Percentiles rank a stretch among this genome's conserved stretches.
Conservation (phyloP, 2,113 vertebrate genomes). For the Prunella himalayana region DNA sequence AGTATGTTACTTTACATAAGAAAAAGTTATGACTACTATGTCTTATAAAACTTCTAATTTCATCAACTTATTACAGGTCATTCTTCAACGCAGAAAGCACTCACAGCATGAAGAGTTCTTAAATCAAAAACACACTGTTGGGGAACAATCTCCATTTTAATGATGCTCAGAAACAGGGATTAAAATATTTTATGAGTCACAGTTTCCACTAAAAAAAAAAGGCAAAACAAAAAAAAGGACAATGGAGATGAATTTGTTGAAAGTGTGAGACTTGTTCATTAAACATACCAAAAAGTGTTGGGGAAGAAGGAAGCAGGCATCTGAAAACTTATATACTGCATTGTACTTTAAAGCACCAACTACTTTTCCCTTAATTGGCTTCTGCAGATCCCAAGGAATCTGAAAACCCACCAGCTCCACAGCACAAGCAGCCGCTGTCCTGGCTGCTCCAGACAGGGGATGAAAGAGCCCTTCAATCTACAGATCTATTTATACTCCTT, state of each 20-base stretch:
- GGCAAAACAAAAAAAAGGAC: neutral
- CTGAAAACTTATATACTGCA: neutral
- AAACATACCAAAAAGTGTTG: neutral
- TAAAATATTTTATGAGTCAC: constrained; percentile 46
- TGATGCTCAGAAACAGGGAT: constrained; percentile 28
- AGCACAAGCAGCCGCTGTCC: constrained; percentile 13
- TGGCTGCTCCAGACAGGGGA: constrained; percentile 1
- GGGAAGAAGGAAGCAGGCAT: neutral
- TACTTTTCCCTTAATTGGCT: constrained; percentile 33
- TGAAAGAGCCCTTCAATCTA: constrained; percentile 59
- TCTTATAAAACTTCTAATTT: constrained; percentile 28
- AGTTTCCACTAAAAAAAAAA: neutral
- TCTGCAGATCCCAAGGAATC: constrained; percentile 13
- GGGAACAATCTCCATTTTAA: constrained; percentile 49
- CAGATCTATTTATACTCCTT: constrained; percentile 63
- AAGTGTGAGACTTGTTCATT: neutral
- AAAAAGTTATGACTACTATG: neutral
- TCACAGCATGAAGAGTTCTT: constrained; percentile 31
- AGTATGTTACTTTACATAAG: neutral
- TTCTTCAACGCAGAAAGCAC: neutral
- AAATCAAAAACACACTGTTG: constrained; percentile 28
- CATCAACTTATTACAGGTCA: constrained; percentile 10
- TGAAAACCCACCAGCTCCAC: neutral
- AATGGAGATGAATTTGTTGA: neutral
- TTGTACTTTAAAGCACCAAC: neutral